Conservation (phyloP, 2,797 vertebrate genomes). For the Carduelis carduelis region DNA sequence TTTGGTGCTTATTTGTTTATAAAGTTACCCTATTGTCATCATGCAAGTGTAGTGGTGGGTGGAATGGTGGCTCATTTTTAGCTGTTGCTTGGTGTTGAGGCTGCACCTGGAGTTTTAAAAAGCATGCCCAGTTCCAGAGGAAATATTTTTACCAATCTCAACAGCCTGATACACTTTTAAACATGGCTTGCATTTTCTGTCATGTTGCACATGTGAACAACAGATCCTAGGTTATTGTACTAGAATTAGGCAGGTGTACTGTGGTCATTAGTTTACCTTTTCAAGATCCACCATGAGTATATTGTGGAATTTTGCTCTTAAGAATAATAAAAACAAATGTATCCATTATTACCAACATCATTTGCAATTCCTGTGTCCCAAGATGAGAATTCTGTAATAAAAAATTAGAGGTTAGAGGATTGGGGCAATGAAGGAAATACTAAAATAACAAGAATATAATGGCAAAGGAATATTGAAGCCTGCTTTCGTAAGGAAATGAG, state of each 20-base stretch:
- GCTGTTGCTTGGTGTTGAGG: conserved; percentile 20
- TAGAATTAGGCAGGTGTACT: conserved; percentile 32
- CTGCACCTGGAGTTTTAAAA: conserved; percentile 26
- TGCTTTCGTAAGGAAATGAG: neutral
- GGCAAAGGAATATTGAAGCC: neutral
- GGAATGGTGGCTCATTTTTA: neutral
- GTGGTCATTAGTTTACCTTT: conserved; percentile 50
- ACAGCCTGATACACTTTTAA: conserved; percentile 19
- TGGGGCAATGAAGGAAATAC: neutral
- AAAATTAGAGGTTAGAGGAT: neutral
- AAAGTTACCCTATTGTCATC: conserved; percentile 1
- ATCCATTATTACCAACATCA: neutral
- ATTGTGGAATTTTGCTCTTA: conserved; percentile 48
- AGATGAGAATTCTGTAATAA: neutral
- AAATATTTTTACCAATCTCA: neutral
- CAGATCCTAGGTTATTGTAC: conserved; percentile 33
- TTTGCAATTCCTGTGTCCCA: neutral
- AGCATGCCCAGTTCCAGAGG: neutral
- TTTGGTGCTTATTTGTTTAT: neutral
- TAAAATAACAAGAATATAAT: neutral
- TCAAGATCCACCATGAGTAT: neutral
- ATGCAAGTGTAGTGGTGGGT: neutral
- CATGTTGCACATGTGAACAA: conserved; percentile 36
- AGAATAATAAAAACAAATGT: neutral
- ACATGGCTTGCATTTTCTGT: conserved; percentile 41